A percentile compares a stretch with the other conserved stretches of the same genome.
Conservation (phyloP, 1,140 invertebrate genomes). For the Vanessa atalanta region DNA sequence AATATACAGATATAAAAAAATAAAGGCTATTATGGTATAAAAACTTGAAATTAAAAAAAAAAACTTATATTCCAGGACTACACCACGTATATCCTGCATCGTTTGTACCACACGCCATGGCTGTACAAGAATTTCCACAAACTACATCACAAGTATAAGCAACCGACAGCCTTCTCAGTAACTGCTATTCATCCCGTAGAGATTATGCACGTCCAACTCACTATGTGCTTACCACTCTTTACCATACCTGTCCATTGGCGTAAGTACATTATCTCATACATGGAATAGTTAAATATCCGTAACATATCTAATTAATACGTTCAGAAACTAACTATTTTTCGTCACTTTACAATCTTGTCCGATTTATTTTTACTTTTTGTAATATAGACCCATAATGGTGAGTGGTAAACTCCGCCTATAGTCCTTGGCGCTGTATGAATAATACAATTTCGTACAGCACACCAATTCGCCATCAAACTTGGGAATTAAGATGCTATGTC, state of each 20-base stretch:
- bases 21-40: not conserved
- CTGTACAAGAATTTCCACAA: conserved; percentile 88
- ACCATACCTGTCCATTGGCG: conserved; percentile 83
- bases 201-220: conserved; percentile 83
- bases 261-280: conserved; percentile 70
- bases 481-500: too few relatives aligned
- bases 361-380: not conserved
- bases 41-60: not conserved
- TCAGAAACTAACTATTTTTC: too few relatives aligned
- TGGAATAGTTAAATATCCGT: too few relatives aligned
- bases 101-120: conserved; percentile 85
- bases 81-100: conserved; percentile 85
- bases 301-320: too few relatives aligned
- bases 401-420: too few relatives aligned
- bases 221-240: conserved; percentile 81
- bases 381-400: too few relatives aligned
- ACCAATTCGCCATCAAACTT: too few relatives aligned
- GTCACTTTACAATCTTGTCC: too few relatives aligned
- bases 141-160: conserved; percentile 88
- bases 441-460: too few relatives aligned
- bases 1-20: too few relatives aligned
- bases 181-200: conserved; percentile 88
- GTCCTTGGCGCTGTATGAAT: too few relatives aligned
- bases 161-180: conserved; percentile 88
- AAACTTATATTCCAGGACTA: conserved; percentile 82